Percentiles rank a stretch among this genome's conserved stretches.
Evolutionary conservation across 2,113 vertebrate species (phyloP).

Genomic region (Pteruthius melanotis): DNA sequence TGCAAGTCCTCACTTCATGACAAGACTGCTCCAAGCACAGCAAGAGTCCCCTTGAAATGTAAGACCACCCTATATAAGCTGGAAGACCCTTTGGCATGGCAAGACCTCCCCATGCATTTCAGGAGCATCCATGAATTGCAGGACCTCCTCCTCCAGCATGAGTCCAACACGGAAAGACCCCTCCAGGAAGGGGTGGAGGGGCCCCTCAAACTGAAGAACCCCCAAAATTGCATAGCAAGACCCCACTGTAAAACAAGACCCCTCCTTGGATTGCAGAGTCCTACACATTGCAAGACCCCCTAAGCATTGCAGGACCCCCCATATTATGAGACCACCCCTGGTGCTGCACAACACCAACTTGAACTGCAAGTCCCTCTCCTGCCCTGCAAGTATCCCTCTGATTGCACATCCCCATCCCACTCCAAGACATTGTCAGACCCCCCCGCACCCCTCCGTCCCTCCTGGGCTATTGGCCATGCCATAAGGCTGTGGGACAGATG

Average conservation of each 20-base stretch:
- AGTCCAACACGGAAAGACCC: not conserved
- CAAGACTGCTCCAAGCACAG: not conserved
- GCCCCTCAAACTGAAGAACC: not conserved
- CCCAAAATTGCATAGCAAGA: not conserved
- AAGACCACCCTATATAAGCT: not conserved
- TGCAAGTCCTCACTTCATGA: not conserved
- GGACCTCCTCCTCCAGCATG: too few species aligned
- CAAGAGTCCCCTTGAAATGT: not conserved
- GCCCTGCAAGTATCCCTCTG: not conserved
- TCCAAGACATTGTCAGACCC: not conserved
- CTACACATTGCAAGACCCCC: not conserved
- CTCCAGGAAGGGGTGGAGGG: not conserved
- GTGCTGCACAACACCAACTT: not conserved
- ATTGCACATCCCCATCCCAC: not conserved
- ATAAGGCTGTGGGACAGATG: not conserved
- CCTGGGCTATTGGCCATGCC: accelerated
- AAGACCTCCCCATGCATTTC: not conserved
- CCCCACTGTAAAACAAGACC: not conserved
- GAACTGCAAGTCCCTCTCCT: not conserved
- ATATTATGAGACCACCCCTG: not conserved
- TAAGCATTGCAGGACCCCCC: not conserved
- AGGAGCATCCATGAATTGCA: not conserved
- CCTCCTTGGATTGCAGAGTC: not conserved
- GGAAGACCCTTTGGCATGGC: too few species aligned
- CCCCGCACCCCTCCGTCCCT: not conserved